These are phyloP conservation scores for Phytoseiulus persimilis DNA, from an alignment of 2,888 invertebrate species.

Conservation along the genomic window DNA sequence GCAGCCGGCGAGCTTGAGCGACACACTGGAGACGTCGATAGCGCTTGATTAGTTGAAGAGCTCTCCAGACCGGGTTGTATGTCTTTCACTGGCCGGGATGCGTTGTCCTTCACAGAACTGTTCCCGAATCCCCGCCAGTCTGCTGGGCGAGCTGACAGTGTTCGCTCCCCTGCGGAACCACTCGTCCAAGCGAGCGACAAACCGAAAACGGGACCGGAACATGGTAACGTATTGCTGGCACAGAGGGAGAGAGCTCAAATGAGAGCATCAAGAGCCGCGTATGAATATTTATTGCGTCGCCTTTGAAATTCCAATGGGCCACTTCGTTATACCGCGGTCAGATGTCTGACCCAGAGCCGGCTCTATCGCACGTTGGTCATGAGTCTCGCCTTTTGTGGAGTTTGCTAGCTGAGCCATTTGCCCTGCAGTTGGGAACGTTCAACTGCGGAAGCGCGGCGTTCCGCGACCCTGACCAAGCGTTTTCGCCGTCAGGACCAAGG, in stretches of 20 bases:
- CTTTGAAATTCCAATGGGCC: not conserved
- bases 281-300: not conserved
- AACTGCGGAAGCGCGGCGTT: too few relatives aligned
- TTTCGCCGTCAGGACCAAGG: too few relatives aligned
- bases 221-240: too few relatives aligned
- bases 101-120: not conserved
- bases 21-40: not conserved
- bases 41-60: not conserved
- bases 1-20: not conserved
- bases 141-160: too few relatives aligned
- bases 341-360: not conserved
- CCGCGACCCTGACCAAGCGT: too few relatives aligned
- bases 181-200: too few relatives aligned
- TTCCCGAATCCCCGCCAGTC: not conserved
- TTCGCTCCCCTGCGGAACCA: too few relatives aligned
- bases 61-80: not conserved
- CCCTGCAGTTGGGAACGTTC: too few relatives aligned
- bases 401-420: not conserved
- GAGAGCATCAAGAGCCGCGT: not conserved
- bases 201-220: too few relatives aligned
- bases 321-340: not conserved
- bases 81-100: not conserved
- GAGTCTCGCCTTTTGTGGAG: not conserved
- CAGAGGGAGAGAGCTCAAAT: too few relatives aligned
- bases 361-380: not conserved